Conservation (phyloP, 2,797 vertebrate species). For the Leptoclinus maculatus region DNA sequence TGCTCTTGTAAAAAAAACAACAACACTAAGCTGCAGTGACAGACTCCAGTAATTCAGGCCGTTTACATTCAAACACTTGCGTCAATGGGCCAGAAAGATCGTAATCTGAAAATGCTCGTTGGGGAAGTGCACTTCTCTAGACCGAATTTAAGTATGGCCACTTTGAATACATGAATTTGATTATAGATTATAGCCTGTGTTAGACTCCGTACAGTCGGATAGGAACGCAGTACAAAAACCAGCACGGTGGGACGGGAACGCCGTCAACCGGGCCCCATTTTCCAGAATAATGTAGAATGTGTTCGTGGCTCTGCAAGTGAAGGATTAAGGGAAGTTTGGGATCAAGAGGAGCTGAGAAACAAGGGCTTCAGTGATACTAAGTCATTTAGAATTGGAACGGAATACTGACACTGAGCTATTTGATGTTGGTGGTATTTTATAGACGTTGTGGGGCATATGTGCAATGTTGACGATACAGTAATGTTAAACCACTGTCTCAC, state of each 20-base stretch:
- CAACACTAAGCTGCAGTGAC: not conserved
- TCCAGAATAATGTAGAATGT: conserved; percentile 5
- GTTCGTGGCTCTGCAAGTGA: not conserved
- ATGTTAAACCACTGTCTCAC: not conserved
- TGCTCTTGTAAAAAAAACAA: conserved; percentile 5
- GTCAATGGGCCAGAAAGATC: not conserved
- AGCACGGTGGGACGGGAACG: not conserved
- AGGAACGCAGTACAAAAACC: not conserved
- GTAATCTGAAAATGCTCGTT: not conserved
- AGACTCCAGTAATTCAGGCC: not conserved
- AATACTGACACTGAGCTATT: conserved; percentile 22
- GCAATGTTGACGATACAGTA: not conserved
- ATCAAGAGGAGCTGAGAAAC: not conserved
- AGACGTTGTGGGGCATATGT: too few species aligned
- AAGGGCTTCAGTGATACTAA: not conserved
- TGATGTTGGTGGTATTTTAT: not conserved
- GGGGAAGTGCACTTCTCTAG: conserved; percentile 6
- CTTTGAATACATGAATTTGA: not conserved
- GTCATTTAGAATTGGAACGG: conserved; percentile 13
- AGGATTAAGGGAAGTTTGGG: not conserved
- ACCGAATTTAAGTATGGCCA: not conserved
- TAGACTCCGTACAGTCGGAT: not conserved
- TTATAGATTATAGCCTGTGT: not conserved
- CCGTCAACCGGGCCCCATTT: conserved; percentile 32
- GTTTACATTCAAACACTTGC: conserved; percentile 27